These are phyloP conservation scores for Mirounga angustirostris DNA, from an alignment of 2,113 vertebrate genomes.

Conservation along the genomic window DNA sequence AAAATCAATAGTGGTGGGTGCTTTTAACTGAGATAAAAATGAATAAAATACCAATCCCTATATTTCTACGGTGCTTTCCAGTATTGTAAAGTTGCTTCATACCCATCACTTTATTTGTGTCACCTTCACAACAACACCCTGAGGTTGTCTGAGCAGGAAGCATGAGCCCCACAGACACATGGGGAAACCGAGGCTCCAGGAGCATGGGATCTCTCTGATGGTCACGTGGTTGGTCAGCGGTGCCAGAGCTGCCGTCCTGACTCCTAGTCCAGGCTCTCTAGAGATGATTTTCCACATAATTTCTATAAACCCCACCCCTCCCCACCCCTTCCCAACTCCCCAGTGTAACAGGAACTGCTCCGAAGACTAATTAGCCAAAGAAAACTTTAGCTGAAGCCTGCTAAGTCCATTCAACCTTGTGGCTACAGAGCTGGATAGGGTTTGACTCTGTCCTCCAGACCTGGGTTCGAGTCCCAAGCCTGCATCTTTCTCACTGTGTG, in stretches of 20 bases:
- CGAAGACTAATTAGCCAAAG: neutral
- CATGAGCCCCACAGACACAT: neutral
- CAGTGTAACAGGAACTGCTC: neutral
- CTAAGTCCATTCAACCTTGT: neutral
- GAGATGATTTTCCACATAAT: neutral
- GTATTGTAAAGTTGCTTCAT: neutral
- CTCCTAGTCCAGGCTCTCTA: neutral
- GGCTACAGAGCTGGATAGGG: neutral
- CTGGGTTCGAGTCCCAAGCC: neutral
- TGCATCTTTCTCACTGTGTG: neutral
- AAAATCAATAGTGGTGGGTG: neutral
- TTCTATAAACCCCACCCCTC: neutral
- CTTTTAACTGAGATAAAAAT: neutral
- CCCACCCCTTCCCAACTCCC: neutral
- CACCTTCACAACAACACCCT: neutral
- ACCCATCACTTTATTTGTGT: neutral
- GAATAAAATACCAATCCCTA: neutral
- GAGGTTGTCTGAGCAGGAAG: neutral
- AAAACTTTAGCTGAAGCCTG: neutral
- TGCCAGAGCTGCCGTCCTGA: neutral
- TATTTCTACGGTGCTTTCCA: neutral
- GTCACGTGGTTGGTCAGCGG: neutral
- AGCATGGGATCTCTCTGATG: neutral
- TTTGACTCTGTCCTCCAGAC: neutral
- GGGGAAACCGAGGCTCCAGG: neutral